Conservation (phyloP, 2,888 invertebrate genomes). For the Pollenia angustigena region DNA sequence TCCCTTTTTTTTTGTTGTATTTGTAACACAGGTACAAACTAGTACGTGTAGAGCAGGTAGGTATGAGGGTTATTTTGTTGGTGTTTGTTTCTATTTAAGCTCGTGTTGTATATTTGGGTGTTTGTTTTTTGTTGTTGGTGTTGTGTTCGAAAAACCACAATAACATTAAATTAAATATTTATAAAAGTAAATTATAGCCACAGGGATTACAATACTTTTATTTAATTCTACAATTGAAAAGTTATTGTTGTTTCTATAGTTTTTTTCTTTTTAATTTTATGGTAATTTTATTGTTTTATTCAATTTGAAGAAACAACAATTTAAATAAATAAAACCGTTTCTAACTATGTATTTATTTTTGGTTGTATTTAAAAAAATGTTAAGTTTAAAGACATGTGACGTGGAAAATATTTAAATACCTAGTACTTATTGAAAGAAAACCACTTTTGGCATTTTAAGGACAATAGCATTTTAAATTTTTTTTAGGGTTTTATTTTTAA, state of each 20-base stretch:
- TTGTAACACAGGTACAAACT: neutral
- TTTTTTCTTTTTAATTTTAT: conserved; percentile 49
- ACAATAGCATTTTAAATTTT: neutral
- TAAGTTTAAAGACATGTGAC: neutral
- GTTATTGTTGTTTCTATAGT: conserved; percentile 24
- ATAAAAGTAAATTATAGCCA: conserved; percentile 70
- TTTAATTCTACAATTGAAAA: conserved; percentile 65
- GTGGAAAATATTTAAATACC: neutral
- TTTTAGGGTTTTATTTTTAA: neutral
- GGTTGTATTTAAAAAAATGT: conserved; percentile 17
- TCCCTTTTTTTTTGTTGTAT: neutral
- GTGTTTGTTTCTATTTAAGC: conserved; percentile 37
- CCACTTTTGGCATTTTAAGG: neutral
- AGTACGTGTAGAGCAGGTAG: neutral
- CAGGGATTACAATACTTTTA: conserved; percentile 66
- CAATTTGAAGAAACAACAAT: conserved; percentile 48
- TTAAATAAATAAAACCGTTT: conserved; percentile 66
- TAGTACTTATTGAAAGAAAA: neutral
- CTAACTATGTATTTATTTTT: conserved; percentile 75
- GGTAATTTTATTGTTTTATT: conserved; percentile 65
- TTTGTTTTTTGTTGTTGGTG: neutral
- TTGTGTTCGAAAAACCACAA: conserved; percentile 46
- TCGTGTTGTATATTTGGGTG: neutral
- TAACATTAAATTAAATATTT: conserved; percentile 73
- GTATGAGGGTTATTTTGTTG: conserved; percentile 19